Percentiles rank a stretch among this genome's conserved stretches.
Evolutionary conservation across 2,888 invertebrate species (phyloP).

Genomic region (Thymelicus sylvestris): DNA sequence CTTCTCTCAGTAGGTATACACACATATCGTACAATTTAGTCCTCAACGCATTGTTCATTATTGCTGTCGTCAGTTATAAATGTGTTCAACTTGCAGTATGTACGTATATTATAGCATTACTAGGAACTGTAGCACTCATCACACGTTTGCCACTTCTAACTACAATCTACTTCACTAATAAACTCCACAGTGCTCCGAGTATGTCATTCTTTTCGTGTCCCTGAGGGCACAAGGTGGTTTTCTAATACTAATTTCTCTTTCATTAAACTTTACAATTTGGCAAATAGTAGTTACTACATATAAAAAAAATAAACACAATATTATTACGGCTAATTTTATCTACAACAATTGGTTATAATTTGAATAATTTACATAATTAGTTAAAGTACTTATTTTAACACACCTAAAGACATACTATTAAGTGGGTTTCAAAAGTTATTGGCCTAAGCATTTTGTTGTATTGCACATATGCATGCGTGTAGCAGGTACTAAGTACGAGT

Average conservation of each 20-base stretch:
- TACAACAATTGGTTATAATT: too few species aligned
- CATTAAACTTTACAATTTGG: neutral
- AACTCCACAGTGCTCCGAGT: slow-evolving; percentile 14
- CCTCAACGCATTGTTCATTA: neutral
- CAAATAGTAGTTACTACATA: too few species aligned
- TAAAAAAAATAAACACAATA: too few species aligned
- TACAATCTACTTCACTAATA: slow-evolving; percentile 18
- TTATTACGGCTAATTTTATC: too few species aligned
- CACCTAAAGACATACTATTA: too few species aligned
- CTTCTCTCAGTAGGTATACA: neutral
- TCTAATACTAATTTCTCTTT: slow-evolving; percentile 2
- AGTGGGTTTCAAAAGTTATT: too few species aligned
- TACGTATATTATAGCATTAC: neutral
- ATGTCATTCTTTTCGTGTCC: slow-evolving; percentile 10
- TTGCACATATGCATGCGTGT: too few species aligned
- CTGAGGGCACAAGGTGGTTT: slow-evolving; percentile 32
- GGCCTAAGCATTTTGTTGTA: too few species aligned
- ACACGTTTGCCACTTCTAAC: slow-evolving; percentile 26
- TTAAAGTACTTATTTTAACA: too few species aligned
- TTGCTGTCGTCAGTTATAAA: slow-evolving; percentile 4
- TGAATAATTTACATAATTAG: too few species aligned
- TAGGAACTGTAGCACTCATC: slow-evolving; percentile 1
- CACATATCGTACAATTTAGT: neutral
- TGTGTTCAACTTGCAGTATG: neutral
- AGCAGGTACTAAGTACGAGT: too few species aligned